Conservation (phyloP, 2,113 vertebrate species). For the Alethe castanea region DNA sequence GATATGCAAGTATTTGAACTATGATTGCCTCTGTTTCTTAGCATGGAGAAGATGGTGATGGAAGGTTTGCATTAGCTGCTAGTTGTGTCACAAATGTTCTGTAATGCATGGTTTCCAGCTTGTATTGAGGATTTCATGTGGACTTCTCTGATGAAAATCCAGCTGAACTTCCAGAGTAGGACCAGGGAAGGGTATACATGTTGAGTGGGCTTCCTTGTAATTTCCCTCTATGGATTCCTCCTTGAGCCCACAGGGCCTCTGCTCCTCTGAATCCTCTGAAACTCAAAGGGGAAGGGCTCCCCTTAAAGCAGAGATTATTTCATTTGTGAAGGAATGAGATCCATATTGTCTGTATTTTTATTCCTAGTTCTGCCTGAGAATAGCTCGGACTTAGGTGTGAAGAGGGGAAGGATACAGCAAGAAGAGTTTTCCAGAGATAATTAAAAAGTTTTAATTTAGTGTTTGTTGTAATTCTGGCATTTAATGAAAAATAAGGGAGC, state of each 20-base stretch:
- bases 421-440: background rate
- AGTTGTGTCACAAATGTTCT: background rate
- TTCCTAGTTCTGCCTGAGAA: background rate
- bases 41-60: background rate
- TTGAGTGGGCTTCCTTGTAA: background rate
- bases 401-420: background rate
- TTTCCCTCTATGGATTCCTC: background rate
- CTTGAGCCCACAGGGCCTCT: background rate
- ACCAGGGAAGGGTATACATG: rapidly evolving
- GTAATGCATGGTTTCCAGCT: background rate
- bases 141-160: background rate
- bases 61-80: background rate
- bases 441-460: background rate
- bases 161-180: background rate
- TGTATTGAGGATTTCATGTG: background rate
- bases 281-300: background rate
- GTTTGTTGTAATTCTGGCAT: background rate
- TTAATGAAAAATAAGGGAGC: background rate
- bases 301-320: background rate
- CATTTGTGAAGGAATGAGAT: background rate
- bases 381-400: background rate
- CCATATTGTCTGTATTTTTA: background rate
- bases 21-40: background rate
- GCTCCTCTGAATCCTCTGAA: background rate
- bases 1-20: background rate